Conservation (phyloP, 35 echinoderm and acorn worm genomes). For the Antedon bifida region DNA sequence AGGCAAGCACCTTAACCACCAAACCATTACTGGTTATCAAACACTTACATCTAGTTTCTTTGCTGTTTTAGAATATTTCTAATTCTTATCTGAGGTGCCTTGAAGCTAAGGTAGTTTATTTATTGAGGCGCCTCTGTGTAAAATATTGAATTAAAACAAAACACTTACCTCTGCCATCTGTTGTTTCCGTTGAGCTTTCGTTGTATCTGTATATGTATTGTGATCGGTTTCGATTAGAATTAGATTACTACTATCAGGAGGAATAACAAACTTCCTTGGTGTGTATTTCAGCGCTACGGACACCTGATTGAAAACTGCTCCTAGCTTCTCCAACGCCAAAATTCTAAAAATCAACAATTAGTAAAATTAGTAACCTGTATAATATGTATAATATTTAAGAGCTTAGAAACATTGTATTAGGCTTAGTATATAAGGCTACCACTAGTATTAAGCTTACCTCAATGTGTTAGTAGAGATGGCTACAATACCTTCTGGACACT, state of each 20-base stretch:
- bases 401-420: too few species aligned
- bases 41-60: too few species aligned
- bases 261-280: conserved; percentile 74
- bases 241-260: conserved; percentile 52
- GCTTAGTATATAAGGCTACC: too few species aligned
- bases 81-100: too few species aligned
- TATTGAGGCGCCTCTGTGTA: too few species aligned
- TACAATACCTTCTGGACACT: conserved; percentile 95
- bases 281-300: conserved; percentile 88
- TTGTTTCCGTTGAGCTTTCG: conserved; percentile 92
- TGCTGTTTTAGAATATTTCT: too few species aligned
- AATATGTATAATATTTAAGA: too few species aligned
- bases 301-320: conserved; percentile 97
- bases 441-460: conserved; percentile 22
- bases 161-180: conserved; percentile 86
- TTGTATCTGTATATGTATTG: conserved; percentile 95
- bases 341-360: conserved; percentile 48
- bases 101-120: too few species aligned
- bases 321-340: conserved; percentile 93
- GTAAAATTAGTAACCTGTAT: background rate
- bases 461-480: conserved; percentile 97
- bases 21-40: too few species aligned
- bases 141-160: too few species aligned
- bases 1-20: too few species aligned
- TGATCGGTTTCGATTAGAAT: conserved; percentile 89